Conservation (phyloP, 1,140 invertebrate genomes). For the Leucophenga varia region DNA sequence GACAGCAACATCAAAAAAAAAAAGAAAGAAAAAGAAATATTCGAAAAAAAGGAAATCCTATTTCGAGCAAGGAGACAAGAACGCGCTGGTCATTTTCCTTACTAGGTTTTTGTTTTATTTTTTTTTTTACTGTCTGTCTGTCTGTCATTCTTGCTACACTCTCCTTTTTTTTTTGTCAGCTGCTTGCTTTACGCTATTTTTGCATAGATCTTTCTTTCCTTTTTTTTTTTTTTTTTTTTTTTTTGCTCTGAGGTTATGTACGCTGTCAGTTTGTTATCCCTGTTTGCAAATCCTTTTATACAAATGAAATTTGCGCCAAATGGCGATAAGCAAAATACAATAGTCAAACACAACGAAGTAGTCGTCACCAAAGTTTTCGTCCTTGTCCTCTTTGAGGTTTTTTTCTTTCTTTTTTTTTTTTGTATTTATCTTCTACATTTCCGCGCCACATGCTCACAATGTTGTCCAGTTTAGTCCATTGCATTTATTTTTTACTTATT, state of each 20-base stretch:
- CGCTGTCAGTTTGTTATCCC: conserved; percentile 51
- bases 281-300: conserved; percentile 53
- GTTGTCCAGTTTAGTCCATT: too few species aligned
- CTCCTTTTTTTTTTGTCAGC: background rate
- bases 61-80: background rate
- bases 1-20: background rate
- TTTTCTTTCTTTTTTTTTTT: too few species aligned
- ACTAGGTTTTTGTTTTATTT: too few species aligned
- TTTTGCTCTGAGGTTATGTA: conserved; percentile 45
- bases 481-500: too few species aligned
- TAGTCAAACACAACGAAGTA: conserved; percentile 21
- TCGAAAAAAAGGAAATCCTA: too few species aligned
- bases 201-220: conserved; percentile 7
- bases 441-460: too few species aligned
- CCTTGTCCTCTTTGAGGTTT: too few species aligned
- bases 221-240: conserved; percentile 7
- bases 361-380: too few species aligned
- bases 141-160: background rate
- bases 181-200: background rate
- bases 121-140: background rate
- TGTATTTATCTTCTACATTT: too few species aligned
- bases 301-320: conserved; percentile 54
- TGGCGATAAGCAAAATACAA: conserved; percentile 51
- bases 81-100: too few species aligned
- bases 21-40: background rate